Evolutionary conservation across 1,140 invertebrate genomes (phyloP).

Genomic region (Episyrphus balteatus): DNA sequence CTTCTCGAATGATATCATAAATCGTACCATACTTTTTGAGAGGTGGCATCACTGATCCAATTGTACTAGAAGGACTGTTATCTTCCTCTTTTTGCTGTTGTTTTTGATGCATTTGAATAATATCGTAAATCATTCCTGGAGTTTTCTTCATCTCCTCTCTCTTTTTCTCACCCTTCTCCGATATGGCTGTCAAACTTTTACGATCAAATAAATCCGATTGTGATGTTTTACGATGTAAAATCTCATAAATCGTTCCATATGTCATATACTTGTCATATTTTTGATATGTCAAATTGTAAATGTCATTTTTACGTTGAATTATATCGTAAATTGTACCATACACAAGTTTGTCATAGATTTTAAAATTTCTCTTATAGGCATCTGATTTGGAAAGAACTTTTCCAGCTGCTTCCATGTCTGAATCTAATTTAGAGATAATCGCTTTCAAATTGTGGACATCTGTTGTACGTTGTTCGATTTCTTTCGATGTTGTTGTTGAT

Average conservation of each 20-base stretch:
- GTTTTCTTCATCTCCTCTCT: conserved; percentile 6
- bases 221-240: conserved; percentile 27
- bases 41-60: conserved; percentile 1
- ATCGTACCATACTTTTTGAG: conserved; percentile 31
- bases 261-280: conserved; percentile 38
- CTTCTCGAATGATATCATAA: conserved; percentile 34
- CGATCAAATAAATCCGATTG: conserved; percentile 20
- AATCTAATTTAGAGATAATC: background rate
- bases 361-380: conserved; percentile 26
- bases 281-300: conserved; percentile 29
- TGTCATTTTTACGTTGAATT: conserved; percentile 34
- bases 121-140: conserved; percentile 27
- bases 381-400: conserved; percentile 2
- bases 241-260: conserved; percentile 36
- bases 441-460: conserved; percentile 11
- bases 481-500: conserved; percentile 7
- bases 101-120: conserved; percentile 22
- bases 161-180: conserved; percentile 15
- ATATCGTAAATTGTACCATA: conserved; percentile 37
- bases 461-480: conserved; percentile 13
- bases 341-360: conserved; percentile 34
- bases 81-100: conserved; percentile 7
- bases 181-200: conserved; percentile 25
- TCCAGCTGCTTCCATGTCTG: conserved; percentile 14
- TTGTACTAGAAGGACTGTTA: conserved; percentile 1